These are phyloP conservation scores for Nothocercus nigrocapillus DNA, from an alignment of 2,113 vertebrate species.

Conservation along the genomic window DNA sequence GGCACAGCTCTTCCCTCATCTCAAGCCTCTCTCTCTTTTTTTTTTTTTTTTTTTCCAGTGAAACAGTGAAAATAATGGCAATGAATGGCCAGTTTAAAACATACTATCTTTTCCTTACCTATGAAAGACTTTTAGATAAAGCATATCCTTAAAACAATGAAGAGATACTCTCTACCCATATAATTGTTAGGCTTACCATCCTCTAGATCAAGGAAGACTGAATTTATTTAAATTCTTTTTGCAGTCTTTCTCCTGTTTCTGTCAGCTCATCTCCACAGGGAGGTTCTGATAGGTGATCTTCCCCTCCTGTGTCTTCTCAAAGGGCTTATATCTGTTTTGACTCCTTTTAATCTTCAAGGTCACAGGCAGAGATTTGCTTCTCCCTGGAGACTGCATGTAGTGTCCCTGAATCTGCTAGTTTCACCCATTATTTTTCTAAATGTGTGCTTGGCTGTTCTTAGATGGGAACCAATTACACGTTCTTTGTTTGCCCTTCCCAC, in stretches of 20 bases:
- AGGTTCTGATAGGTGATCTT: background rate
- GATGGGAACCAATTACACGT: background rate
- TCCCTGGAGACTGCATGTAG: background rate
- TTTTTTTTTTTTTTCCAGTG: too few species aligned
- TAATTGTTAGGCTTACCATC: background rate
- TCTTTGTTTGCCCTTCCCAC: slow-evolving; percentile 41
- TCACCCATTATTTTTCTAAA: slow-evolving; percentile 6
- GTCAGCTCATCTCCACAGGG: background rate
- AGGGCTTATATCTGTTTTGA: background rate
- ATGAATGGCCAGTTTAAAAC: background rate
- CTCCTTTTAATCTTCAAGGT: slow-evolving; percentile 29
- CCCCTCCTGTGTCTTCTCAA: background rate
- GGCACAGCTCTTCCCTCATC: background rate
- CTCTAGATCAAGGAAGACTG: background rate
- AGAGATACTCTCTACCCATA: background rate
- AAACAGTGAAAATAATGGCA: background rate
- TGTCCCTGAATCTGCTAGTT: background rate
- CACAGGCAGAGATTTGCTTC: slow-evolving; percentile 29
- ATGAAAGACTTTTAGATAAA: background rate
- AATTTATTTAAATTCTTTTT: background rate
- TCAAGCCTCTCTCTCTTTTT: background rate
- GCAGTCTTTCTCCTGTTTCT: background rate
- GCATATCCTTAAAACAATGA: background rate
- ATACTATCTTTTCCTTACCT: background rate
- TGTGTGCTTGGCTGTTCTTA: background rate